Base-by-base conservation (phyloP, 1,140 invertebrate genomes). In the Drosophila grimshawi region DNA sequence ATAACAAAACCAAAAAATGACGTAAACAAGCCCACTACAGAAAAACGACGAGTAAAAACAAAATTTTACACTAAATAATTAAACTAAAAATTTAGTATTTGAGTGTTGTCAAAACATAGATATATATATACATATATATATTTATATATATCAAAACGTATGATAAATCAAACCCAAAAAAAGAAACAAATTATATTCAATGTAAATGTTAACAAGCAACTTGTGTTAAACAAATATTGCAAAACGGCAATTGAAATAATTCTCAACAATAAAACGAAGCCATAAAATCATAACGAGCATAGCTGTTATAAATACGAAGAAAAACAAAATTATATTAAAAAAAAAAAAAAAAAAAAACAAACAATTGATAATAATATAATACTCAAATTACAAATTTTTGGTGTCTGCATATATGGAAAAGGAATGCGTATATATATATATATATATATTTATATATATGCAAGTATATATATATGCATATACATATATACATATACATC, bases 371-470 rank as follows among this genome's bases (percentile, higher is more conserved):
- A 68, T 59, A 83, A 70, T 67, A 56, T 49, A 81, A 46, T 73
- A 41, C n/a, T 43, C 39, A n/a, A 81, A 86, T 74, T 86, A 86
- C 39, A 82, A 65, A 79, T 82, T 82, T 80, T 68, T 70, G 82
- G 82, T 88, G 76, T 86, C 72, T 79, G 71, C 76, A 81, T 79
- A 79, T 76, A 71, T 81, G 41, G 81, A 80, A 72, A 59, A 56
- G 33, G 52, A 48, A 48, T 30, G 1, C 48, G 3, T 43, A 10
- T 43, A 10, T n/a, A 10, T 43, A 43, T 5, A 3, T 10, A 41
- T 41, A 41, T 41, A 2, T 10, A 41, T 66, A 70, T 48, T 59
- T 45, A 76, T 56, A 80, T 33, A 33, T 33, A 33, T 33, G 2
- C 1, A 80, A 56, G 4, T 57, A 66, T 72, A 66, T 72, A 71